These are phyloP conservation scores for Austrofundulus limnaeus DNA, from an alignment of 2,113 vertebrate species.

Conservation along the genomic window DNA sequence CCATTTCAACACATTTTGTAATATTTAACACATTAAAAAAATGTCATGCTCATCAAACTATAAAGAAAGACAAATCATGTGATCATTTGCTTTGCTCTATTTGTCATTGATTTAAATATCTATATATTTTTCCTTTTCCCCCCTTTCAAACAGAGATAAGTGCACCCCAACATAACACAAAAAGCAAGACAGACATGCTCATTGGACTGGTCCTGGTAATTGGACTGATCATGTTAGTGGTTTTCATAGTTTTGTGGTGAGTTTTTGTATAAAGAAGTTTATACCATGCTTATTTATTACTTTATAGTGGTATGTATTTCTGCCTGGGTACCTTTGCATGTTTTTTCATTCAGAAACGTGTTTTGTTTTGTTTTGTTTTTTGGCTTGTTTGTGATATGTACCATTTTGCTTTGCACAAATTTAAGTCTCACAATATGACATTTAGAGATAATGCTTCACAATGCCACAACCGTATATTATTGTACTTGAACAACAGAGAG, in stretches of 20 bases:
- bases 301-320: not conserved
- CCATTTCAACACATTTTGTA: accelerated
- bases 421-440: too few species aligned
- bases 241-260: not conserved
- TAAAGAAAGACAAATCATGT: not conserved
- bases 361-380: not conserved
- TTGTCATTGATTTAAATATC: too few species aligned
- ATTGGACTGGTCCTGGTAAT: too few species aligned
- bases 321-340: not conserved
- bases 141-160: too few species aligned
- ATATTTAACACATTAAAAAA: not conserved
- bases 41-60: not conserved
- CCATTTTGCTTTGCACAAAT: too few species aligned
- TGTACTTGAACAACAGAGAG: too few species aligned
- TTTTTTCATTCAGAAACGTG: not conserved
- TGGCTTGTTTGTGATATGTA: too few species aligned
- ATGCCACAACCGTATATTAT: too few species aligned
- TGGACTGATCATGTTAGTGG: not conserved
- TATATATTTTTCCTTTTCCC: too few species aligned
- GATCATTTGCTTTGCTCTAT: not conserved
- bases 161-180: too few species aligned
- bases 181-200: too few species aligned
- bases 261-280: not conserved
- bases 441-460: too few species aligned
- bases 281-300: not conserved